Conservation (phyloP, 2,797 vertebrate genomes). For the Austrolebias charrua region DNA sequence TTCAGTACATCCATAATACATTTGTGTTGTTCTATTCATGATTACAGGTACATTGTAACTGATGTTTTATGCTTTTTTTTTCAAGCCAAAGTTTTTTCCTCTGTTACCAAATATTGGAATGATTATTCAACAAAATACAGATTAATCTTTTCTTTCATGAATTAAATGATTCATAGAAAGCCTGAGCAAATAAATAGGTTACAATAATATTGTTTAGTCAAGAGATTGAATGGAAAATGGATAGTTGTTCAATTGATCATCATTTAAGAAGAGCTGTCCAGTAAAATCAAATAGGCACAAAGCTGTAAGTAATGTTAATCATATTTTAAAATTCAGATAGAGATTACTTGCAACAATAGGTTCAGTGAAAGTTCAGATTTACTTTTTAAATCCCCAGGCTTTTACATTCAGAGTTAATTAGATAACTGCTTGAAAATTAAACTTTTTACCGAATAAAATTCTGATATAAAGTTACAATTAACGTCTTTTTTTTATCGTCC, state of each 20-base stretch:
- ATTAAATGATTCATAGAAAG: too few relatives aligned
- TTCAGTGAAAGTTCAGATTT: background rate
- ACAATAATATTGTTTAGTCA: background rate
- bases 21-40: too few relatives aligned
- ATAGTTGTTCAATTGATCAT: background rate
- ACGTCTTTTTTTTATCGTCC: background rate
- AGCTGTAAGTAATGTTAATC: too few relatives aligned
- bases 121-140: too few relatives aligned
- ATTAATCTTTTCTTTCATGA: too few relatives aligned
- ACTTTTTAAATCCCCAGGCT: background rate
- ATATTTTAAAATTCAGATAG: too few relatives aligned
- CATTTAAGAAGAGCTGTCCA: background rate
- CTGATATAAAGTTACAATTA: background rate
- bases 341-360: background rate
- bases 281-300: background rate
- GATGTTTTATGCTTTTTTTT: background rate
- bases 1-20: background rate
- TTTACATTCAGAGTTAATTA: constrained; percentile 3
- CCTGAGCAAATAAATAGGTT: background rate
- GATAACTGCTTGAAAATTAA: constrained; percentile 1
- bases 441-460: background rate
- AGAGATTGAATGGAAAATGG: background rate
- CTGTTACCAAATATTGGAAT: too few relatives aligned
- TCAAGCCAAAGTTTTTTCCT: constrained; percentile 1
- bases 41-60: too few relatives aligned